Evolutionary conservation across 1,140 invertebrate genomes (phyloP).

Genomic region (Brachionus asplanchnoidis): DNA sequence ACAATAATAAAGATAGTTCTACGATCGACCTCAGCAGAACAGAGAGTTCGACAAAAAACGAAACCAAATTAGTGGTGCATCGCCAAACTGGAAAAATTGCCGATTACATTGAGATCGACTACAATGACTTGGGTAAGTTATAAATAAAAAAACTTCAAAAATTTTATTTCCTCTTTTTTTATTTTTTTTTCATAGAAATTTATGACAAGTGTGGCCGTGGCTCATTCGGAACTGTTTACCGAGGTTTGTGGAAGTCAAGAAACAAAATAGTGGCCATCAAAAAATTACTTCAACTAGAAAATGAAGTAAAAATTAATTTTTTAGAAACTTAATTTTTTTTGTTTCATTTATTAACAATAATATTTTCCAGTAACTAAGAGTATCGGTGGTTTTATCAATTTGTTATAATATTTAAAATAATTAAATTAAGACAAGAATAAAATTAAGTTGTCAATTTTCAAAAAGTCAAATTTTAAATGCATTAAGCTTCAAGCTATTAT

Average conservation of each 20-base stretch:
- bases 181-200: conserved; percentile 46
- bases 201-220: conserved; percentile 43
- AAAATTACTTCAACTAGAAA: conserved; percentile 55
- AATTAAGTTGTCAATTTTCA: background rate
- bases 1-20: background rate
- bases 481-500: too few species aligned
- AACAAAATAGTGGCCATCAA: conserved; percentile 57
- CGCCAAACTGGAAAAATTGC: background rate
- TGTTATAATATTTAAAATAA: too few species aligned
- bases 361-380: too few species aligned
- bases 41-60: background rate
- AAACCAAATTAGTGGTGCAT: background rate
- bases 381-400: too few species aligned
- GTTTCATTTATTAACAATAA: too few species aligned
- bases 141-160: background rate
- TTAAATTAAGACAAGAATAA: too few species aligned
- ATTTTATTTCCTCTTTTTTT: background rate
- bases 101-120: conserved; percentile 27
- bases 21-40: background rate
- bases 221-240: conserved; percentile 39
- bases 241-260: conserved; percentile 52
- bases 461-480: background rate
- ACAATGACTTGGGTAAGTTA: background rate
- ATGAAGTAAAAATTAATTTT: conserved; percentile 50
- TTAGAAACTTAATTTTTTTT: too few species aligned